Base-by-base conservation (phyloP, 2,888 invertebrate genomes). In the Temnothorax ravouxi region DNA sequence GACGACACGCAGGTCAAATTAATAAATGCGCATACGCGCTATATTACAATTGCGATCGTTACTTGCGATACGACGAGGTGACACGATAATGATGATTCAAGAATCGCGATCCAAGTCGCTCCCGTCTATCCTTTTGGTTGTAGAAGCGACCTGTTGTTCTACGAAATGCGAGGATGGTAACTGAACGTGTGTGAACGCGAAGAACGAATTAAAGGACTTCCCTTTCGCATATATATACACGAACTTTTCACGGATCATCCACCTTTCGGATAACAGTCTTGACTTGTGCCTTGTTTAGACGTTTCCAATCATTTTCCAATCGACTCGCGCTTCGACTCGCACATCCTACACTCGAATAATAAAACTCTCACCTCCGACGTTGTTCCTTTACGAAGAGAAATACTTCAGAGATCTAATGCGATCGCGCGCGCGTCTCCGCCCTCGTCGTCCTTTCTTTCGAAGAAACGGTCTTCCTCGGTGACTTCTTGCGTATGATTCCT, bases 51-150 rank as follows among this genome's bases (percentile, higher is more conserved):
- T 79, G 83, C 52, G 84, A 85, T 83, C 72, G 84, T 81, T 72
- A 67, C 84, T 86, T 85, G 83, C 84, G 76, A 83, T 82, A 84
- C 77, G 83, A 83, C 86, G 84, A 87, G 69, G 84, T 74, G 87
- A 85, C 87, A 86, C 82, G 83, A 85, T 77, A 52, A 84, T 72
- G 83, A 59, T 82, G 83, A 82, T 88, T 83, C 88, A 79, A 15
- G 85, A 87, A 87, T 29, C 61, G 79, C 77, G 62, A 85, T 47
- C 50, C 11, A 77, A 66, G 56, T 52, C 71, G 18, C 59, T 59
- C 71, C 59, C 47, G 47, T 80, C 71, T 71, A 61, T 38, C 29
- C 59, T 34, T 34, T 71, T 71, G 38, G 47, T 79, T 80, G 25
- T 61, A 61, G 47, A 80, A 38, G 38, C 47, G 59, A 80, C 50